Conservation (phyloP, 2,113 vertebrate genomes). For the Natator depressus region DNA sequence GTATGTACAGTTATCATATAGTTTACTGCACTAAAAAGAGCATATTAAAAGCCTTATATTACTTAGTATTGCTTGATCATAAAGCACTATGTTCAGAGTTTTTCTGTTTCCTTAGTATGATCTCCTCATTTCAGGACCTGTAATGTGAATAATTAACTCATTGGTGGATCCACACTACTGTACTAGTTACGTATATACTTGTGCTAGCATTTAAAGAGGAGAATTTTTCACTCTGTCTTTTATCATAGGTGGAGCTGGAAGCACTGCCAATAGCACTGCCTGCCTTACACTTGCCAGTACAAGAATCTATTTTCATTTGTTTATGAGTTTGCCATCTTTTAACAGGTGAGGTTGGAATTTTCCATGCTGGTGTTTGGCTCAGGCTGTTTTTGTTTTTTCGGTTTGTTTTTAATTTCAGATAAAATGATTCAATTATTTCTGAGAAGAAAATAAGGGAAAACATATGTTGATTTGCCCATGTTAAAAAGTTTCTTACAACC, state of each 20-base stretch:
- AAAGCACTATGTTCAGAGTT: constrained; percentile 11
- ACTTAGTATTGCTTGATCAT: not conserved
- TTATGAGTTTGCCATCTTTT: not conserved
- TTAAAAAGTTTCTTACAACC: not conserved
- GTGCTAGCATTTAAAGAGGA: constrained; percentile 9
- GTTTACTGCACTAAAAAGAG: constrained; percentile 26
- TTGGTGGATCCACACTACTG: constrained; percentile 43
- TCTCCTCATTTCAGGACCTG: constrained; percentile 41
- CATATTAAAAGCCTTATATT: constrained; percentile 15
- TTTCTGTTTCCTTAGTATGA: not conserved
- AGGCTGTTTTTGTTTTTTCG: not conserved
- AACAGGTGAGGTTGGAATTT: constrained; percentile 1
- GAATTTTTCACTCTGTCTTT: not conserved
- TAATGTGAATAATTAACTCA: not conserved
- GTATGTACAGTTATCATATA: not conserved
- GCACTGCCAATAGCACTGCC: not conserved
- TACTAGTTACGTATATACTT: not conserved
- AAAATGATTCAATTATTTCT: not conserved
- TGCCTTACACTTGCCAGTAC: not conserved
- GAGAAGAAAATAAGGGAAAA: not conserved
- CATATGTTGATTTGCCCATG: not conserved
- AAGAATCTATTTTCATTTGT: not conserved
- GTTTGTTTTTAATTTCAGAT: not conserved
- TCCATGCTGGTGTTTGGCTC: not conserved
- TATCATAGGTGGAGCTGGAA: not conserved